Evolutionary conservation across 2,797 vertebrate genomes (phyloP), one percentile per base, ranked within the genome.

Genomic region (Parambassis ranga): DNA sequence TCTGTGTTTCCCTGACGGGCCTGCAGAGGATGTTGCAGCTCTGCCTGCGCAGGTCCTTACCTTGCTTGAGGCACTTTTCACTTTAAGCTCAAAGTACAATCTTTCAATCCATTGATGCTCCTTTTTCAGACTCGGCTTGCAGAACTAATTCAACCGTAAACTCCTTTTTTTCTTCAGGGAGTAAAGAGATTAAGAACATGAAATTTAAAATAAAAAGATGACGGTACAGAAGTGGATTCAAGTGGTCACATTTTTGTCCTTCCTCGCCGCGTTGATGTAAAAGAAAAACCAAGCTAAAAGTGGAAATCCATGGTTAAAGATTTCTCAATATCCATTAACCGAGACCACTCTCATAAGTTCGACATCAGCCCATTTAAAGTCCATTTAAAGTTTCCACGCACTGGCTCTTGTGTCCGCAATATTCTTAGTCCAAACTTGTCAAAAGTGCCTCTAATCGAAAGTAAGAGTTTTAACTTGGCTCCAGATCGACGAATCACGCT

Each of bases 51-150:
- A 31, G 57, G 31, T 42, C 15, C 72, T 84, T 89, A 92, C 92
- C 90, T 90, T 89, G 73, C 85, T 81, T 71, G 57, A 90, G 90
- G 88, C 86, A 90, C 92, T 91, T 90, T 61, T 75, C 68, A 81
- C 72, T 81, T 66, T 28, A 67, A 72, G 76, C 44, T 64, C 18
- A 19, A 60, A 78, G 68, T 70, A 33, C 15, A 71, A 35, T 50
- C 51, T 57, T 57, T 92, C 82, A 90, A 66, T 91, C 89, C 92
- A 92, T 92, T 43, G 81, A 78, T 75, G 75, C 56, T 72, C 32
- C 65, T 52, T 27, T 30, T 44, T 15, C 2, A 42, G 24, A 47
- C 39, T 59, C 11, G 15, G 47, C 20, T 47, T 14, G 23, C 11
- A 50, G 50, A 33, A 7, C 3, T 32, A 35, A 53, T 66, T 27